Conservation (phyloP, 1,140 invertebrate genomes). For the Rhagoletis pomonella region DNA sequence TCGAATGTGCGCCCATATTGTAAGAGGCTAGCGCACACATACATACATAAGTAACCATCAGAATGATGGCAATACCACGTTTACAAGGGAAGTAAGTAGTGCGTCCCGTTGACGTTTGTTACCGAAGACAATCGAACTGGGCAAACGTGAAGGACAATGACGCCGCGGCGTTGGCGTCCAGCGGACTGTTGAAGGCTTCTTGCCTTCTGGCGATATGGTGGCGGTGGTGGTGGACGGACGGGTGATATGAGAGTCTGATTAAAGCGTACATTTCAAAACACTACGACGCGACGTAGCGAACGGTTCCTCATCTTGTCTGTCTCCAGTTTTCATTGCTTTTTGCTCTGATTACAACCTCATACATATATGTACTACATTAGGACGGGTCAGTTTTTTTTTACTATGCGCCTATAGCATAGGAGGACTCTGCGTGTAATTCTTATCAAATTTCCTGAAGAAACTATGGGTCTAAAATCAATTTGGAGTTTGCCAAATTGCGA, state of each 20-base stretch:
- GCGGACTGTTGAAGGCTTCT: background rate
- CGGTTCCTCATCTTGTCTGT: background rate
- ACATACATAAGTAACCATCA: background rate
- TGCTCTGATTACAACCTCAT: background rate
- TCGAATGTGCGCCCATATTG: constrained; percentile 12
- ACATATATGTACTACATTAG: too few species aligned
- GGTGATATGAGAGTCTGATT: constrained; percentile 9
- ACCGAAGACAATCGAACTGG: background rate
- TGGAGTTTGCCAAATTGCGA: too few species aligned
- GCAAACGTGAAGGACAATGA: background rate
- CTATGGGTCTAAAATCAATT: too few species aligned
- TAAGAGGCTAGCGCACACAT: background rate
- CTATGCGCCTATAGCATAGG: too few species aligned
- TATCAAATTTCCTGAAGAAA: too few species aligned
- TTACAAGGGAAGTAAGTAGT: background rate
- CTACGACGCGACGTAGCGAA: background rate
- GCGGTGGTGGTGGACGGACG: background rate
- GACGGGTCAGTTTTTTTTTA: too few species aligned
- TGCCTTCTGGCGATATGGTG: background rate
- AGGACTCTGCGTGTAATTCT: too few species aligned
- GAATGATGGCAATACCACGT: background rate
- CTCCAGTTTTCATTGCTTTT: background rate
- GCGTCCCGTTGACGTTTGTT: background rate
- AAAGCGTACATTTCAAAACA: background rate
- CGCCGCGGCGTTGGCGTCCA: background rate